Evolutionary conservation across 2,888 invertebrate genomes (phyloP).

Genomic region (Drosophila nr. fundita): DNA sequence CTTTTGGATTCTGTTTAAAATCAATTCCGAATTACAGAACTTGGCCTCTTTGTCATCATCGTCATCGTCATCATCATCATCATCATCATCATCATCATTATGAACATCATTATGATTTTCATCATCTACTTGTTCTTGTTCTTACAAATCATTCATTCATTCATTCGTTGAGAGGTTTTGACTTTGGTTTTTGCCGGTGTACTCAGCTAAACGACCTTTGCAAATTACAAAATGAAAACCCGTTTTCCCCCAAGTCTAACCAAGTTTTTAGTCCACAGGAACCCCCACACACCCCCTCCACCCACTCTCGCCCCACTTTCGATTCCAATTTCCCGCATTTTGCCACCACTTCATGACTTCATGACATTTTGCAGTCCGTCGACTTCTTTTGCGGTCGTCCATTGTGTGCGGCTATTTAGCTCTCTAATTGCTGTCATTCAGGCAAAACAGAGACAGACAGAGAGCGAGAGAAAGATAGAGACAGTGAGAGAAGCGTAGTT

Average conservation of each 20-base stretch:
- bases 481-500: not conserved
- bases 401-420: constrained; percentile 47
- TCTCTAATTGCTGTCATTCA: constrained; percentile 63
- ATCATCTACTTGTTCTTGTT: not conserved
- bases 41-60: not conserved
- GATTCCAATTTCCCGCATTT: not conserved
- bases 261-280: constrained; percentile 1
- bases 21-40: not conserved
- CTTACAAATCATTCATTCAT: not conserved
- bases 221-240: constrained; percentile 47
- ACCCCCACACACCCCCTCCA: not conserved
- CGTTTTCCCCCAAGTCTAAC: constrained; percentile 23
- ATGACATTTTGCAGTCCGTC: constrained; percentile 47
- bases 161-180: not conserved
- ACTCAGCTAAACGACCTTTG: constrained; percentile 51
- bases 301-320: not conserved
- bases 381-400: constrained; percentile 61
- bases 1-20: not conserved
- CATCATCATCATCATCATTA: not conserved
- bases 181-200: constrained; percentile 17
- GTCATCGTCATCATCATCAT: not conserved
- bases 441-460: constrained; percentile 5
- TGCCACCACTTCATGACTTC: constrained; percentile 1
- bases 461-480: not conserved
- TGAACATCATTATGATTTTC: not conserved